Base-by-base conservation (phyloP, 2,797 vertebrate species). In the Gymnocypris eckloni region DNA sequence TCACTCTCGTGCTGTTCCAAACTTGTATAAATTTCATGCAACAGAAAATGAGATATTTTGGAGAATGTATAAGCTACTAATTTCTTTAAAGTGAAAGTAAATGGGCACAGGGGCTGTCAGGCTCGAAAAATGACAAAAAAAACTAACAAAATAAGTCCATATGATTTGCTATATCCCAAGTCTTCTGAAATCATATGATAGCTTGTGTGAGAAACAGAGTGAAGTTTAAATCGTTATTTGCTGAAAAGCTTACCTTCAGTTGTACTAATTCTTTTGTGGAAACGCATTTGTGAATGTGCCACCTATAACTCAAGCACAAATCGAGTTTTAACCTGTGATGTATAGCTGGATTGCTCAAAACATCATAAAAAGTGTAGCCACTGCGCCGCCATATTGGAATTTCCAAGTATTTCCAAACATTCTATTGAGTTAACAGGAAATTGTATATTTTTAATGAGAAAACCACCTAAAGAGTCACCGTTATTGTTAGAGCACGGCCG, bases 281-380 rank as follows among this genome's bases (percentile, higher is more conserved):
- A 28, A 22, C 18, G 15, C 10, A 45, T 64, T 45, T 79, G 18
- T 43, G 22, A 79, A 18, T 66, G 25, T 66, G 16, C 41, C 61
- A 75, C 39, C 41, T 43, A 72, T 59, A 61, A 83, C n/a, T 25
- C 43, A 41, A 37, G 28, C 50, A 69, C 79, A 39, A 70, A 41
- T 1, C 11, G 48, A 43, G 59, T 56, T 83, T 43, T 52, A 56
- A 83, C 12, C 48, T 48, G 12, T 48, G 48, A 48, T 48, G 3
- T 48, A 48, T 48, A 48, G 48, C 48, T 48, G 48, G 48, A 48
- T 48, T 48, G 48, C 48, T 48, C 48, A 48, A 41, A 8, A 41
- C 41, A 41, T 41, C 41, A 9, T 41, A 41, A 41, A 41, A 41
- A 41, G 41, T 41, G 41, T 41, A 41, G 41, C 45, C 45, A 48